A percentile compares a stretch with the other conserved stretches of the same genome.
phyloP scores from a whole-genome alignment of 2,113 vertebrate genomes.

The Alethe diademata region DNA sequence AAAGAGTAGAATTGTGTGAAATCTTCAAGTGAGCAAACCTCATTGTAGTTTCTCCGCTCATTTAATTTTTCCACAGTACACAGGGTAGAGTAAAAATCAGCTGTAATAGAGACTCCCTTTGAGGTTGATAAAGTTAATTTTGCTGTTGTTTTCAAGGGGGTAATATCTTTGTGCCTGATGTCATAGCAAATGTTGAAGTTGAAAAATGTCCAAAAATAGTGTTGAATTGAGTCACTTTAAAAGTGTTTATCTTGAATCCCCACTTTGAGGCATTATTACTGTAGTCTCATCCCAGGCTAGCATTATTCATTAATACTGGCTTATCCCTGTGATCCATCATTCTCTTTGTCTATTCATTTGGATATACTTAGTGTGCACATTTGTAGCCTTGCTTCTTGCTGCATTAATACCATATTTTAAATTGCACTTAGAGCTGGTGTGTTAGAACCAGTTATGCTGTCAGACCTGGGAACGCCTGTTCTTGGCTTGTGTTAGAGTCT shows the following conservation, averaged over 20 bases:
- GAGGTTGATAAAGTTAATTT: not conserved
- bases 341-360: not conserved
- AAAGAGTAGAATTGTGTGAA: not conserved
- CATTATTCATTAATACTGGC: conserved; percentile 15
- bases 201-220: conserved; percentile 2
- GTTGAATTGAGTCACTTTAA: conserved; percentile 5
- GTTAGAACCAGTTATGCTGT: not conserved
- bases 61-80: not conserved
- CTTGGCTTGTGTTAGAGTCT: not conserved
- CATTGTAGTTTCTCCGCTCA: not conserved
- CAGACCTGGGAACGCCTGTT: not conserved
- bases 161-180: not conserved
- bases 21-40: not conserved
- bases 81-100: not conserved
- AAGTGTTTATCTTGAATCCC: conserved; percentile 30
- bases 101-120: not conserved
- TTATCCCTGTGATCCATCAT: conserved; percentile 29
- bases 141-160: not conserved
- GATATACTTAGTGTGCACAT: not conserved
- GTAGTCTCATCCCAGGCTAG: not conserved
- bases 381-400: conserved; percentile 32
- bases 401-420: not conserved
- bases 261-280: conserved; percentile 4
- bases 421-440: not conserved
- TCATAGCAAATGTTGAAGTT: not conserved